Percentiles rank a stretch among this genome's conserved stretches.
Conservation (phyloP, 2,113 vertebrate species). For the Craseonycteris thonglongyai region DNA sequence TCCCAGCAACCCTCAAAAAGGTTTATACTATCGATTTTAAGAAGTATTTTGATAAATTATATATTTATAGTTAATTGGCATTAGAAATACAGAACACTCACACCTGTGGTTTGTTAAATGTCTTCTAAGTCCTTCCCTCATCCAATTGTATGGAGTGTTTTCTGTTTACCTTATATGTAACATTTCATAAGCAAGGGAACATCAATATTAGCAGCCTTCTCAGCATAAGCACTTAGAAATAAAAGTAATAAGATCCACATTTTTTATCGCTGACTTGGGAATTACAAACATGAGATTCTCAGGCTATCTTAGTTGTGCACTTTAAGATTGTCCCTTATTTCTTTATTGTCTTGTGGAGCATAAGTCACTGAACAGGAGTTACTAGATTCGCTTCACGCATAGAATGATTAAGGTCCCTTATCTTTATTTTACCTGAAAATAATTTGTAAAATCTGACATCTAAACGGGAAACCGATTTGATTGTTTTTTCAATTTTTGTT, state of each 20-base stretch:
- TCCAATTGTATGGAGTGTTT: neutral
- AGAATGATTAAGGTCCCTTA: neutral
- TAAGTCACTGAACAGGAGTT: no score
- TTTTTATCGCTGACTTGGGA: neutral
- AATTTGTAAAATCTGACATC: neutral
- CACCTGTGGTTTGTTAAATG: neutral
- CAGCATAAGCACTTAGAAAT: neutral
- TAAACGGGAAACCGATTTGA: neutral
- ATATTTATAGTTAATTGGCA: neutral
- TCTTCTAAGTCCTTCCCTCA: neutral
- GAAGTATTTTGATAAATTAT: neutral
- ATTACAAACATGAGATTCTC: no score
- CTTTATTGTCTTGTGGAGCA: neutral
- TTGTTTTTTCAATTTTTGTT: no score
- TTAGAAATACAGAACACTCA: neutral
- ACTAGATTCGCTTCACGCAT: neutral
- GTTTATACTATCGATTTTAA: neutral
- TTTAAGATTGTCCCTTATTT: neutral
- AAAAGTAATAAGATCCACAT: neutral
- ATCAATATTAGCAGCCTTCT: neutral
- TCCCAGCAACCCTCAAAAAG: neutral
- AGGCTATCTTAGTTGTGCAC: neutral
- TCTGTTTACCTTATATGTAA: neutral
- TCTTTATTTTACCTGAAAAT: neutral
- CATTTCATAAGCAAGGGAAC: neutral